Evolutionary conservation across 2,888 invertebrate species (phyloP).

Genomic region (Spialia ferax): DNA sequence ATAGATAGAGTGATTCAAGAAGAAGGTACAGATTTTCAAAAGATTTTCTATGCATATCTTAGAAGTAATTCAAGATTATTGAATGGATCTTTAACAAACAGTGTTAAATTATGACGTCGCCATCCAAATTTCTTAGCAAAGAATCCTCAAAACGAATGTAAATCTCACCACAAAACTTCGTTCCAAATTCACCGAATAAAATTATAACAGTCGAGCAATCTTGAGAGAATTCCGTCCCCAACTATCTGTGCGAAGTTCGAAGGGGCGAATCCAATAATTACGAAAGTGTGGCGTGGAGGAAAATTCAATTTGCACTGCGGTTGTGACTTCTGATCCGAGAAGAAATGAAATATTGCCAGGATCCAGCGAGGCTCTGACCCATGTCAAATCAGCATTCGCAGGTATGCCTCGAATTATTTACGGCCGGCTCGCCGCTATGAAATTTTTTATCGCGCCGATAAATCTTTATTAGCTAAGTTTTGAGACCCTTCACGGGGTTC

Average conservation of each 20-base stretch:
- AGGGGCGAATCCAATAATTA: constrained; percentile 57
- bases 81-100: background rate
- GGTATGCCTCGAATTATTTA: constrained; percentile 83
- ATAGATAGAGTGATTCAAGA: too few species aligned
- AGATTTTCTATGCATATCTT: too few species aligned
- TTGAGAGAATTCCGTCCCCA: constrained; percentile 27
- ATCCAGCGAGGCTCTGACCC: constrained; percentile 72
- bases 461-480: constrained; percentile 79
- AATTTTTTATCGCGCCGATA: constrained; percentile 78
- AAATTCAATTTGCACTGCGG: constrained; percentile 77
- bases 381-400: constrained; percentile 84
- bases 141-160: background rate
- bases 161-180: background rate
- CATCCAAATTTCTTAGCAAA: background rate
- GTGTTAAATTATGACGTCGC: background rate
- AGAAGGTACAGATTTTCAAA: too few species aligned
- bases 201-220: constrained; percentile 20
- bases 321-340: constrained; percentile 71
- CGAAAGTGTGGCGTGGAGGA: constrained; percentile 60
- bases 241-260: constrained; percentile 36
- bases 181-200: constrained; percentile 22
- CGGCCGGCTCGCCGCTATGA: constrained; percentile 77
- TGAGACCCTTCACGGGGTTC: constrained; percentile 30
- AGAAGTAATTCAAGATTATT: too few species aligned
- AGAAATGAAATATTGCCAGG: constrained; percentile 81